phyloP scores from a whole-genome alignment of 2,888 invertebrate genomes.

The Oscheius sp. region DNA sequence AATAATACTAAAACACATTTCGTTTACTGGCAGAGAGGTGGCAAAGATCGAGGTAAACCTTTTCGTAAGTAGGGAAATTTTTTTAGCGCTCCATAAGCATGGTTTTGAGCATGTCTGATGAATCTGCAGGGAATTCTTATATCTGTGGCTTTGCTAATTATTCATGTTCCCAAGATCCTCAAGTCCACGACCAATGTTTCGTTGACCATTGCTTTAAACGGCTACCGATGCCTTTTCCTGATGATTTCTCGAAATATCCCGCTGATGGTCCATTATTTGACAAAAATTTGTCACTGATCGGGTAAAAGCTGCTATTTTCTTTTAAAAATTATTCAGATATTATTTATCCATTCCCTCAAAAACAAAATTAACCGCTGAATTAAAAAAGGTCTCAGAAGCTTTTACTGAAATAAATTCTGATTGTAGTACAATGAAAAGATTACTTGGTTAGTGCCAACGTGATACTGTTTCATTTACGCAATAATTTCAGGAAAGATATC shows the following conservation, averaged over 20 bases:
- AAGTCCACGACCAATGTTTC: constrained; percentile 30
- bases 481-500: not conserved
- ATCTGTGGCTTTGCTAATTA: constrained; percentile 4
- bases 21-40: not conserved
- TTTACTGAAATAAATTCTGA: constrained; percentile 43
- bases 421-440: constrained; percentile 17
- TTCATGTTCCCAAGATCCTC: not conserved
- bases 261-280: constrained; percentile 49
- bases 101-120: not conserved
- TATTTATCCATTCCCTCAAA: constrained; percentile 48
- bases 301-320: constrained; percentile 31
- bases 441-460: not conserved
- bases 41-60: constrained; percentile 7
- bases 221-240: constrained; percentile 41
- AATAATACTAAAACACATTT: not conserved
- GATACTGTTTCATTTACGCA: not conserved
- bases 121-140: constrained; percentile 1
- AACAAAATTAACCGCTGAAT: constrained; percentile 42
- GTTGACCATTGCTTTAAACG: constrained; percentile 33
- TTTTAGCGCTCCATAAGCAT: constrained; percentile 6
- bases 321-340: constrained; percentile 38
- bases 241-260: constrained; percentile 48
- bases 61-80: not conserved
- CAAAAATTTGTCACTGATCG: constrained; percentile 43
- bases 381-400: constrained; percentile 24